Evolutionary conservation across 2,797 vertebrate species (phyloP), one percentile per base, ranked within the genome.

Genomic region (Fistularia tabacaria): DNA sequence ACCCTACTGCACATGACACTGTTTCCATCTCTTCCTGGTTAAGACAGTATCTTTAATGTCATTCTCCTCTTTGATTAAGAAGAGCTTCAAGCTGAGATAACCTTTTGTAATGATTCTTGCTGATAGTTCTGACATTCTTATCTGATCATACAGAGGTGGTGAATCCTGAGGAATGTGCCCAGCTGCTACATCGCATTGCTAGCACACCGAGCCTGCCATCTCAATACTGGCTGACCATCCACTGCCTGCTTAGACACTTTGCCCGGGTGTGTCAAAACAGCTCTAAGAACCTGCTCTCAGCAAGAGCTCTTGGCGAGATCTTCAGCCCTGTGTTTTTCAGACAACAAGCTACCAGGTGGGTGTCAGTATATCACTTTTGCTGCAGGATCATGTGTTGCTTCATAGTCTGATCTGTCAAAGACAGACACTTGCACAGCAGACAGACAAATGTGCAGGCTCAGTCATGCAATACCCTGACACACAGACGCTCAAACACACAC

Each of bases 161-260:
- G 69, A 94, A 86, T 80, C 79, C 92, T 0, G 95, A 98, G 59
- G 95, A 98, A 66, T 92, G 92, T 6, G 89, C 84, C 71, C 93
- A 93, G 85, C 89, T 94, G 79, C 87, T 98, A 63, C 93, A 92
- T 76, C 90, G 88, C 71, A 84, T 96, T 42, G 89, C 92, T 84
- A 90, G 87, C 80, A 89, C 93, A 8, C 88, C 93, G 4, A 90
- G 78, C 72, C 87, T 95, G 87, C 94, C 95, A 72, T 89, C 93
- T 40, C 97, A 99, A 62, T 93, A 96, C 87, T 97, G 95, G 95
- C 92, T 97, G 39, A 93, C 94, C 0, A 92, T 99, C 62, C 95
- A 96, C 77, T 94, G 92, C 87, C 90, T 98, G 85, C 91, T 98
- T 10, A 92, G 93, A 76, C 96, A 98, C 89, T 93, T 98, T 67